These are phyloP conservation scores for Lacanobia oleracea DNA, from an alignment of 2,888 invertebrate genomes.

Conservation along the genomic window DNA sequence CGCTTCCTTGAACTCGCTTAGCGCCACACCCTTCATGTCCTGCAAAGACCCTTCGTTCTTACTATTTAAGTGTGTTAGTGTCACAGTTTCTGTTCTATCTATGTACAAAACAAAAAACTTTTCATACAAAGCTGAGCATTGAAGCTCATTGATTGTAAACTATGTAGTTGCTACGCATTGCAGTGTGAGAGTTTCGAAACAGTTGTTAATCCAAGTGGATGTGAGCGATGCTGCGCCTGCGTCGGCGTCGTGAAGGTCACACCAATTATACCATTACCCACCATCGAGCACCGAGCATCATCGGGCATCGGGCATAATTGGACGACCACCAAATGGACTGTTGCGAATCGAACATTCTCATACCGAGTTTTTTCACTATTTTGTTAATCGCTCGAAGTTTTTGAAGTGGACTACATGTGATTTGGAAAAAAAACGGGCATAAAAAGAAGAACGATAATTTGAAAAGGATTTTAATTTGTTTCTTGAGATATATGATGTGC, in stretches of 20 bases:
- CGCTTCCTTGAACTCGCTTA: neutral
- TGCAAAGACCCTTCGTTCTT: no score
- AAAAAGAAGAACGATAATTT: constrained; percentile 29
- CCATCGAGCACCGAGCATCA: constrained; percentile 25
- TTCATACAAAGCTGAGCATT: constrained; percentile 1
- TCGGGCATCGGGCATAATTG: constrained; percentile 60
- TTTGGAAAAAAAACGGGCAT: constrained; percentile 22
- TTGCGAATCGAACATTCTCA: constrained; percentile 59
- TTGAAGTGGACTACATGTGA: constrained; percentile 36
- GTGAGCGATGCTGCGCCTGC: constrained; percentile 33
- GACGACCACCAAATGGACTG: constrained; percentile 59
- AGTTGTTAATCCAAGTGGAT: constrained; percentile 36
- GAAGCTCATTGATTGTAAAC: constrained; percentile 11
- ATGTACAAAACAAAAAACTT: constrained; percentile 1
- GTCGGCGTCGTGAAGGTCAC: constrained; percentile 55
- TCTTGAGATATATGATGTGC: constrained; percentile 36
- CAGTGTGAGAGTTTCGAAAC: constrained; percentile 50
- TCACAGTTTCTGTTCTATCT: neutral
- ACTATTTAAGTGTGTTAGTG: neutral
- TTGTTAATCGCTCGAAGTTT: constrained; percentile 32
- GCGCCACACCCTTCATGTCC: neutral
- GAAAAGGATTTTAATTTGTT: constrained; percentile 34
- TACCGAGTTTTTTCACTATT: constrained; percentile 38
- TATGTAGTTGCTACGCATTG: neutral
- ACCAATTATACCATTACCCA: constrained; percentile 63